Evolutionary conservation across 2,797 vertebrate species (phyloP).

Genomic region (Macropus fuliginosus): DNA sequence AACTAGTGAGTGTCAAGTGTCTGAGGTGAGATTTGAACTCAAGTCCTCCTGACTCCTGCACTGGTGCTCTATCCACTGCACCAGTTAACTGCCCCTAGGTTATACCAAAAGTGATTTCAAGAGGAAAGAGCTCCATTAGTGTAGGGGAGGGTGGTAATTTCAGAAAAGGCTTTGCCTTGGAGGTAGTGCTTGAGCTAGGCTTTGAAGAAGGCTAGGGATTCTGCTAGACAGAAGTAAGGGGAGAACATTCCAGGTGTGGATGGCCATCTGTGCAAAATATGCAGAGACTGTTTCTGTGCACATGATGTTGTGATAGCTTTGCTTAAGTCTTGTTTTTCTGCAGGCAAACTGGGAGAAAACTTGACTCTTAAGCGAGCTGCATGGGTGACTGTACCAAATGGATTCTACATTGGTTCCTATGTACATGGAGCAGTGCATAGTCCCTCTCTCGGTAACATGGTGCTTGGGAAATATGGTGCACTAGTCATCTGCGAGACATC

Average conservation of each 20-base stretch:
- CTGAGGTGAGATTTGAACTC: too few relatives aligned
- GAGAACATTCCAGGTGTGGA: not conserved
- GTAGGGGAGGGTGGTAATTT: not conserved
- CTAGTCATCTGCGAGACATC: constrained; percentile 89
- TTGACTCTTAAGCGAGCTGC: constrained; percentile 90
- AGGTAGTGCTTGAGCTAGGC: not conserved
- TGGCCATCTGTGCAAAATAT: not conserved
- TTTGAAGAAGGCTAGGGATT: not conserved
- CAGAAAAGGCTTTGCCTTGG: not conserved
- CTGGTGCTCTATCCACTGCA: too few relatives aligned
- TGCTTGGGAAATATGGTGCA: constrained; percentile 92
- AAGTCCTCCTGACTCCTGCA: too few relatives aligned
- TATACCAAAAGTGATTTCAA: not conserved
- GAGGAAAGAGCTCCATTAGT: not conserved
- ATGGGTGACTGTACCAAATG: constrained; percentile 87
- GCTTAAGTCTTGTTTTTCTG: constrained; percentile 48
- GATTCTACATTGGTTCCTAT: constrained; percentile 91
- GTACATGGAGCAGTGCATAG: constrained; percentile 86
- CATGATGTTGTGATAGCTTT: not conserved
- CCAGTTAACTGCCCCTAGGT: not conserved
- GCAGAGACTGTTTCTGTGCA: not conserved
- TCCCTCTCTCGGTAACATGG: constrained; percentile 78
- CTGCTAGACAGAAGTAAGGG: not conserved
- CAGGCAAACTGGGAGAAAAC: constrained; percentile 94
- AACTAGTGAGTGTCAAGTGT: too few relatives aligned